Base-by-base conservation (phyloP, 2,797 vertebrate species). In the Halcyon leucocephala region DNA sequence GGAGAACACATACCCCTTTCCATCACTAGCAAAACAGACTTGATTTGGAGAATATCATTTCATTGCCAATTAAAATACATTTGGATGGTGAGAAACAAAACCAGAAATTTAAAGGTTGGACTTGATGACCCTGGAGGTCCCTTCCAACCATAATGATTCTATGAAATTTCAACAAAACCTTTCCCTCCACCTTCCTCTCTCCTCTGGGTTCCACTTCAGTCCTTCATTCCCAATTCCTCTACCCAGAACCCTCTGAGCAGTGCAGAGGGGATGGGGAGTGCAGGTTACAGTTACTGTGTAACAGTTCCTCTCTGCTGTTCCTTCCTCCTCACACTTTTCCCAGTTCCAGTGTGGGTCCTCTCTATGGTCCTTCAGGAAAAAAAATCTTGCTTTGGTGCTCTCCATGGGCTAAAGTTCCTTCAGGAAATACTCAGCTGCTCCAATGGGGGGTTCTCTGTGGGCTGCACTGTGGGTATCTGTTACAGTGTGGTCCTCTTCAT, bases 381-480 rank as follows among this genome's bases (percentile, higher is more conserved):
- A 76, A 3, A 5, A 3, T 65, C 42, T 54, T 54, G 4, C 24
- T 74, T 6, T 24, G 31, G 33, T 14, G 8, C 4, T 46, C 3
- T 78, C 25, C 20, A 39, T 20, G n/a, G 20, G 7, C 20, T 67
- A 35, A 46, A 51, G 37, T 28, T 82, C 39, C n/a, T 67, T 70
- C 35, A 66, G 52, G 24, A 90, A 58, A 71, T 62, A 52, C 7
- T 11, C 17, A 6, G 55, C 21, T 81, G 8, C 18, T 79, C 35
- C 52, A 46, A 3, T 1, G 5, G 16, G 20, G 6, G 4, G 24
- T 2, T 71, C 2, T 35, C 25, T 0, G 0, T 39, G 17, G 22
- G 25, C 35, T 85, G 17, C 12, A 7, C 24, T 48, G n/a, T 48
- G 4, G 3, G 1, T 33, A 25, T 67, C 42, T 70, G 10, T n/a